Evolutionary conservation across 37 sponge, comb jelly and placozoan genomes (phyloP).

Genomic region (Ianthella basta): DNA sequence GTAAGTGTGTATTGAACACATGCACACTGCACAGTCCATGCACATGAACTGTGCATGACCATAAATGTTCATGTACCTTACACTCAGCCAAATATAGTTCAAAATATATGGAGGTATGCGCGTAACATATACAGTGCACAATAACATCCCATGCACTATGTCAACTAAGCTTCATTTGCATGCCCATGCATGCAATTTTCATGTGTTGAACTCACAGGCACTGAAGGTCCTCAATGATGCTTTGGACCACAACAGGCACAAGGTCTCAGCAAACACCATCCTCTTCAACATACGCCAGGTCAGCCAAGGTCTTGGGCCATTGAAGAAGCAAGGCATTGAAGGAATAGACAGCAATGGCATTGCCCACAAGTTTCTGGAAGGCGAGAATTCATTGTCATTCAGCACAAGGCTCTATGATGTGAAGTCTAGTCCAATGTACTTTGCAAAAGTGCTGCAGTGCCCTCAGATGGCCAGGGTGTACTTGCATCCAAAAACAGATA

Average conservation of each 20-base stretch:
- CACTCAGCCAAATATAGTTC: too few species aligned
- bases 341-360: not conserved
- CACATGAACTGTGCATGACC: too few species aligned
- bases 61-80: too few species aligned
- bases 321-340: not conserved
- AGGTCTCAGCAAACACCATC: not conserved
- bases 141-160: too few species aligned
- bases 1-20: too few species aligned
- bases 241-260: not conserved
- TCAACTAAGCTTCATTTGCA: too few species aligned
- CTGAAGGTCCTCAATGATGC: not conserved
- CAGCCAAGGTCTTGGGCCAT: not conserved
- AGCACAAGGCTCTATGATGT: not conserved
- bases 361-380: not conserved
- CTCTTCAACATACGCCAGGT: conserved; percentile 1
- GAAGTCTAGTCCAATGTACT: not conserved
- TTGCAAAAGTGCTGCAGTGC: not conserved
- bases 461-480: not conserved
- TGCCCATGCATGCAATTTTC: too few species aligned
- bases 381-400: not conserved
- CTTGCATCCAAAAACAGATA: not conserved
- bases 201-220: too few species aligned
- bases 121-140: too few species aligned
- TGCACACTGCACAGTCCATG: too few species aligned
- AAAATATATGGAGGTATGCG: too few species aligned